Evolutionary conservation across 2,888 invertebrate genomes (phyloP).

Genomic region (Ichneumon xanthorius): DNA sequence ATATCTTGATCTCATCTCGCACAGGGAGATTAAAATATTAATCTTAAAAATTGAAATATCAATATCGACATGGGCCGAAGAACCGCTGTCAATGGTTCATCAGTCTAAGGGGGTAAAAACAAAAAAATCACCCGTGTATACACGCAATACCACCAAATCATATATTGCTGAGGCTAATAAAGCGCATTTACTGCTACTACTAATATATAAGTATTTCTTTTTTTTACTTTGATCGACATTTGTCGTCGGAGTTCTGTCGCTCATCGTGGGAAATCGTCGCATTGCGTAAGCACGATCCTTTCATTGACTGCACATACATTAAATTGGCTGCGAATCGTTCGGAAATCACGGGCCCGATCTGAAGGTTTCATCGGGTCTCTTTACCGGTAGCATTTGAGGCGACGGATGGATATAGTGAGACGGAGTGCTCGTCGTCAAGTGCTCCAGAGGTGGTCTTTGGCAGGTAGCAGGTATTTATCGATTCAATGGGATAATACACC

Average conservation of each 20-base stretch:
- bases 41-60: too few relatives aligned
- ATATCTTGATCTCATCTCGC: too few relatives aligned
- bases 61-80: too few relatives aligned
- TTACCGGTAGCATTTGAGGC: not conserved
- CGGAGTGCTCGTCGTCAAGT: constrained; percentile 64
- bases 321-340: constrained; percentile 2
- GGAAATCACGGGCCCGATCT: not conserved
- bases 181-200: too few relatives aligned
- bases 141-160: too few relatives aligned
- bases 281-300: not conserved
- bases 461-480: constrained; percentile 76
- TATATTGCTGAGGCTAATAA: too few relatives aligned
- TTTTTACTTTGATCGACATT: not conserved
- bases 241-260: not conserved
- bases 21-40: too few relatives aligned
- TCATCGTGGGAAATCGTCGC: not conserved
- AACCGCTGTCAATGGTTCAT: too few relatives aligned
- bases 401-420: constrained; percentile 5
- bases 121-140: not conserved
- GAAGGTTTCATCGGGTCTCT: not conserved
- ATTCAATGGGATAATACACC: constrained; percentile 73
- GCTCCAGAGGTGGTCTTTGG: constrained; percentile 69
- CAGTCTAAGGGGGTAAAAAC: not conserved
- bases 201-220: too few relatives aligned
- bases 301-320: not conserved